Percentiles rank a stretch among this genome's conserved stretches.
Evolutionary conservation across 1,140 invertebrate genomes (phyloP).

Genomic region (Ips typographus): DNA sequence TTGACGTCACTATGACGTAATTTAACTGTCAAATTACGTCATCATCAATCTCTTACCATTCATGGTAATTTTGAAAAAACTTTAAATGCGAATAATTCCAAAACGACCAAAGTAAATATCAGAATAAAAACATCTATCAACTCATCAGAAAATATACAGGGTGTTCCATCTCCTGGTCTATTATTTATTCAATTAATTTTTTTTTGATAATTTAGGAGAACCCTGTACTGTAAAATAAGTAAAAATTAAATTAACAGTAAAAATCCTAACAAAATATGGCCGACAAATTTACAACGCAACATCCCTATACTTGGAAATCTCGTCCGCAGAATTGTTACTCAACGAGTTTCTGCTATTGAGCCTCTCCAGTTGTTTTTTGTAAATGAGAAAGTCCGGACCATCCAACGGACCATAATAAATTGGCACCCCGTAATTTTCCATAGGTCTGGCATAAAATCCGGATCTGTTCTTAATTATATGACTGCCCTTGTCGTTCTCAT

Average conservation of each 20-base stretch:
- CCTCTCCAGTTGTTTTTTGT: conserved; percentile 50
- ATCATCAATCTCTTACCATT: too few relatives aligned
- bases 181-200: too few relatives aligned
- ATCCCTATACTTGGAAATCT: conserved; percentile 51
- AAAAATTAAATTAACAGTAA: not conserved
- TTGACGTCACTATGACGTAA: too few relatives aligned
- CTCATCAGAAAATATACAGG: too few relatives aligned
- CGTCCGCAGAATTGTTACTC: conserved; percentile 50
- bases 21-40: too few relatives aligned
- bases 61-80: too few relatives aligned
- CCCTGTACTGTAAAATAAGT: too few relatives aligned
- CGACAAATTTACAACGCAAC: conserved; percentile 46
- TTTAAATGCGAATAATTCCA: too few relatives aligned
- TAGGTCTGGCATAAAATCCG: conserved; percentile 50
- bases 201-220: too few relatives aligned
- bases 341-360: conserved; percentile 50
- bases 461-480: conserved; percentile 48
- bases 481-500: conserved; percentile 39
- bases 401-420: conserved; percentile 52
- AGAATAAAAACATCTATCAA: too few relatives aligned
- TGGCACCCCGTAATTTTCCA: conserved; percentile 49
- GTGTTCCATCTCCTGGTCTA: too few relatives aligned
- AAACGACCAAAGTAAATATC: too few relatives aligned
- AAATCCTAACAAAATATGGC: not conserved
- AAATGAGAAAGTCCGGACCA: conserved; percentile 51